Evolutionary conservation across 2,113 vertebrate genomes (phyloP), one percentile per base, ranked within the genome.

Genomic region (Tragelaphus imberbis): DNA sequence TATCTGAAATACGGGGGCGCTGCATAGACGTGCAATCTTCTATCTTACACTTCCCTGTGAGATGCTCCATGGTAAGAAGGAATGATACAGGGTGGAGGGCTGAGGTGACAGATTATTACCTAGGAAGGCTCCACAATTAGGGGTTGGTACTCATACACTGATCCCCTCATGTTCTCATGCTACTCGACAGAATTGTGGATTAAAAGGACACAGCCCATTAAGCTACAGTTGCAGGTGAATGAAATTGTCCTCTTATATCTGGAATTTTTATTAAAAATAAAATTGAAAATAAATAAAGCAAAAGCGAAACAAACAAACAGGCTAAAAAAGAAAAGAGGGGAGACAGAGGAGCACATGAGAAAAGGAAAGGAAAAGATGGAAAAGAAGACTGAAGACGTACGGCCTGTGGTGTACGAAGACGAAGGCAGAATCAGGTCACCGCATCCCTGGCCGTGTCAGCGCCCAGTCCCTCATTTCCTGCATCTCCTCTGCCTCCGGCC

Each of bases 381-480:
- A n/a, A 59, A 56, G 28, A 49, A 40, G 10, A 56, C 2, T 2
- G 3, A 23, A 21, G 36, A 1, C 11, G 2, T 0, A 28, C 36
- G 21, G 27, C n/a, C 47, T 14, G 14, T 2, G 6, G 55, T 0
- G 30, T 33, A 61, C 19, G n/a, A n/a, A n/a, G n/a, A n/a, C 33
- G 44, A 15, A 59, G 6, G 49, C 30, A 12, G 23, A 28, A 40
- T 21, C 23, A 6, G 30, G 30, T 15, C 4, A 12, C 2, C 6
- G 3, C 6, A 1, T 12, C 30, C 47, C 23, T 2, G 4, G 16
- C 58, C 40, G 2, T 1, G 89, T 53, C 49, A 2, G 9, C 0
- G 3, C 2, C 28, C 58, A 51, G 17, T 1, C 3, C 13, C 30
- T 10, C 4, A 0, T 6, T 23, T 3, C 17, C 53, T 15, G 0